Base-by-base conservation (phyloP, 2,888 invertebrate genomes). In the Uropetala carovei region DNA sequence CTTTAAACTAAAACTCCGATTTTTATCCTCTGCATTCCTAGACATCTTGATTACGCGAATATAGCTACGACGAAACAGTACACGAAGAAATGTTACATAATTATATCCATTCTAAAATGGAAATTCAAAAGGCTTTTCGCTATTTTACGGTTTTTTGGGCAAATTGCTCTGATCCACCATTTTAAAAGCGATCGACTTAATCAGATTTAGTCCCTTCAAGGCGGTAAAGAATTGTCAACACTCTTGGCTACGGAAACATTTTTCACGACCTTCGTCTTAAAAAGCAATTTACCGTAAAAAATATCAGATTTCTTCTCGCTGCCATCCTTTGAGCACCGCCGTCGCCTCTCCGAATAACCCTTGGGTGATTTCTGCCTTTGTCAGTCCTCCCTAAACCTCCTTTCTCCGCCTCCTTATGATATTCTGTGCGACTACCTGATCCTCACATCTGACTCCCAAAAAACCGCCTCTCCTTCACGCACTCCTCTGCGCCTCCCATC, bases 241-340 rank as follows among this genome's bases (percentile, higher is more conserved):
- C 22, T 75, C 75, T 13, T 0, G 75, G 22, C 11, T 22, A 22
- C 13, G 22, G 27, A 64, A 68, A 43, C 18, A 43, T 43, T 56
- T 64, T 89, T 68, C 14, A 43, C 64, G 56, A 43, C 43, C 64
- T n/a, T 27, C 43, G 30, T 14, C 18, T 3, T 10, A 10, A 56
- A 60, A 89, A 7, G 27, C 22, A 64, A 56, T 43, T 43, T 22
- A 27, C 1, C 56, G 43, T 11, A 30, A 18, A 89, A 89, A 68
- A 64, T 89, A 89, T 89, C 89, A 43, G 64, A 89, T 89, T 89
- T 43, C 89, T 43, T 68, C 60, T 43, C 14, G 43, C 43, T 64
- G 60, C 64, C 11, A 11, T 30, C 64, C 89, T 60, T 0, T 75
- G 22, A 22, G 27, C 0, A 27, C 27, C 75, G 75, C 27, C 27